Evolutionary conservation across 64 coral and sea anemone genomes (phyloP).

Genomic region (Astreopora myriophthalma): DNA sequence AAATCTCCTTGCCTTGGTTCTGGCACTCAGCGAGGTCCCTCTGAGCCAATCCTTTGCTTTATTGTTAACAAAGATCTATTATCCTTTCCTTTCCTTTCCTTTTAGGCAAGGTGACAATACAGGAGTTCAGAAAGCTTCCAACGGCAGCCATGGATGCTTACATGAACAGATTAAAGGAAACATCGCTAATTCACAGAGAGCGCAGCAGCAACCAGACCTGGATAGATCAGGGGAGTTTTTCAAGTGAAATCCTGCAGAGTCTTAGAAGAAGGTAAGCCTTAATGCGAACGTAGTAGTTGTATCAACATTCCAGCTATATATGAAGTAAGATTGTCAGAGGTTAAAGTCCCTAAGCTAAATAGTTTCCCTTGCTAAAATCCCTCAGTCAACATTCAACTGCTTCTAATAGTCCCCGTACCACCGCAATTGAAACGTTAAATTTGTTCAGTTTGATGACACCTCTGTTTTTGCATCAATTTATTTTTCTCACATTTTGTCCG

Average conservation of each 20-base stretch:
- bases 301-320: too few relatives aligned
- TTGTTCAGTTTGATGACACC: too few relatives aligned
- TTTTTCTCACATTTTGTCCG: not conserved
- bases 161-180: conserved; percentile 82
- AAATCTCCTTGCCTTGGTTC: not conserved
- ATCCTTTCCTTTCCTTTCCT: not conserved
- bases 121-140: conserved; percentile 76
- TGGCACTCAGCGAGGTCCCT: too few relatives aligned
- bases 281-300: too few relatives aligned
- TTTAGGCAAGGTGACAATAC: conserved; percentile 52
- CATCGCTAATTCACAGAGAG: conserved; percentile 74
- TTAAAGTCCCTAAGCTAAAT: too few relatives aligned
- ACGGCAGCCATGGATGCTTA: conserved; percentile 85
- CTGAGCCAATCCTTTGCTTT: too few relatives aligned
- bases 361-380: too few relatives aligned
- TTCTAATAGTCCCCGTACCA: too few relatives aligned
- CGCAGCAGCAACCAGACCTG: conserved; percentile 92
- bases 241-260: conserved; percentile 44
- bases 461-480: not conserved
- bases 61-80: too few relatives aligned
- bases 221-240: conserved; percentile 64
- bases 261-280: conserved; percentile 65
- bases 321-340: not conserved
- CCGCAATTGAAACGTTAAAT: too few relatives aligned
- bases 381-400: too few relatives aligned